These are phyloP conservation scores for Dicerorhinus sumatrensis DNA, from an alignment of 2,113 vertebrate species.

Conservation along the genomic window DNA sequence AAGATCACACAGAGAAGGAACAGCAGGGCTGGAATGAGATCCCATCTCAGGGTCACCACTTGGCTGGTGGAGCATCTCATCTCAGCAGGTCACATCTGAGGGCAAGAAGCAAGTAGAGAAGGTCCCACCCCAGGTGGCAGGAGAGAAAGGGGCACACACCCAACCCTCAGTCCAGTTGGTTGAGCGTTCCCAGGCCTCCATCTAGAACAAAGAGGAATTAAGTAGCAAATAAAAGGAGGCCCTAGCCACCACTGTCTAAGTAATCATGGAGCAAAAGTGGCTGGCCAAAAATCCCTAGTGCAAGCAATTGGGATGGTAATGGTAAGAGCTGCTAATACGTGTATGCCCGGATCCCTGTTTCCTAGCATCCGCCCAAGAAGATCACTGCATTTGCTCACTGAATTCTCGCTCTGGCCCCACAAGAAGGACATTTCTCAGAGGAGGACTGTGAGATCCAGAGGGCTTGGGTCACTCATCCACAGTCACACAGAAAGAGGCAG, in stretches of 20 bases:
- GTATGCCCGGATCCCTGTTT: rapidly evolving
- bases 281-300: rapidly evolving
- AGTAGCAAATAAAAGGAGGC: not conserved
- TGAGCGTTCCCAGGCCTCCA: rapidly evolving
- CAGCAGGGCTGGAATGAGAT: rapidly evolving
- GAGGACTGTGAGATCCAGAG: not conserved
- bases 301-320: not conserved
- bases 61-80: not conserved
- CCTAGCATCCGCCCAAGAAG: rapidly evolving
- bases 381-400: not conserved
- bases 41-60: not conserved
- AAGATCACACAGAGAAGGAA: not conserved
- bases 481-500: not conserved
- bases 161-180: rapidly evolving
- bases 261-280: rapidly evolving
- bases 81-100: not conserved
- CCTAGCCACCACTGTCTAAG: rapidly evolving
- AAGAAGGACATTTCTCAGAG: not conserved
- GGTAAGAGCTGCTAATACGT: rapidly evolving
- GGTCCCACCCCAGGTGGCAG: not conserved
- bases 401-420: not conserved
- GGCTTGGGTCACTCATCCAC: rapidly evolving
- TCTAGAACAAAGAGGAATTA: not conserved
- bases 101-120: not conserved
- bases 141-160: rapidly evolving